Conservation (phyloP, 2,113 vertebrate species). For the cat (Felis catus) region DNA sequence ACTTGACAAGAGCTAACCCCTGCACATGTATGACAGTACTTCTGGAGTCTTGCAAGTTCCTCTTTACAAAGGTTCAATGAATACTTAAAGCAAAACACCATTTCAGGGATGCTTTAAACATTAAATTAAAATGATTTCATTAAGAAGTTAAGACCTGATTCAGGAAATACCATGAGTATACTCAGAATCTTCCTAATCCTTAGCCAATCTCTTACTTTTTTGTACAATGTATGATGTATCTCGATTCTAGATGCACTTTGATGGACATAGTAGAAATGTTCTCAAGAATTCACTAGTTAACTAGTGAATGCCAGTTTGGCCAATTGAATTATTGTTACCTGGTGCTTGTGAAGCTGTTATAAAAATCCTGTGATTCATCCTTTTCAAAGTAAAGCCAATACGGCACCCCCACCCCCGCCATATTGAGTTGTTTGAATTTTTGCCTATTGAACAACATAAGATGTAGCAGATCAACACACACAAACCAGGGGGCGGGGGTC, state of each 20-base stretch:
- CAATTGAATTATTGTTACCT: not conserved
- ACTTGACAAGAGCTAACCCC: not conserved
- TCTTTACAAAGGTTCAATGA: constrained; percentile 8
- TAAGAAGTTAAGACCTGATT: not conserved
- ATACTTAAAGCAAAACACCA: not conserved
- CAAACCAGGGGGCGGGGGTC: not conserved
- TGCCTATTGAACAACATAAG: not conserved
- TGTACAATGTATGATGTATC: not conserved
- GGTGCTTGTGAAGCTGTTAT: not conserved
- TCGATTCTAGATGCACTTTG: not conserved
- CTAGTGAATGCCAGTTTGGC: not conserved
- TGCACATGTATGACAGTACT: not conserved
- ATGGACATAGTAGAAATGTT: not conserved
- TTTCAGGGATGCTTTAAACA: not conserved
- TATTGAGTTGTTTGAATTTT: not conserved
- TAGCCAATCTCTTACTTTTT: not conserved
- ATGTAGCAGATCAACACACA: not conserved
- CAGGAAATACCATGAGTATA: not conserved
- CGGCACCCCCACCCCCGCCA: too few relatives aligned
- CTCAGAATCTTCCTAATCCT: not conserved
- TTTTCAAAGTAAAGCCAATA: not conserved
- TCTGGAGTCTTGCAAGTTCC: not conserved
- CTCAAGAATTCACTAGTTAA: not conserved
- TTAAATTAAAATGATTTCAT: not conserved
- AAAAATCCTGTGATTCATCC: not conserved